A percentile compares a stretch with the other conserved stretches of the same genome.
Conservation (phyloP, 2,888 invertebrate genomes). For the Hyposoter dolosus region DNA sequence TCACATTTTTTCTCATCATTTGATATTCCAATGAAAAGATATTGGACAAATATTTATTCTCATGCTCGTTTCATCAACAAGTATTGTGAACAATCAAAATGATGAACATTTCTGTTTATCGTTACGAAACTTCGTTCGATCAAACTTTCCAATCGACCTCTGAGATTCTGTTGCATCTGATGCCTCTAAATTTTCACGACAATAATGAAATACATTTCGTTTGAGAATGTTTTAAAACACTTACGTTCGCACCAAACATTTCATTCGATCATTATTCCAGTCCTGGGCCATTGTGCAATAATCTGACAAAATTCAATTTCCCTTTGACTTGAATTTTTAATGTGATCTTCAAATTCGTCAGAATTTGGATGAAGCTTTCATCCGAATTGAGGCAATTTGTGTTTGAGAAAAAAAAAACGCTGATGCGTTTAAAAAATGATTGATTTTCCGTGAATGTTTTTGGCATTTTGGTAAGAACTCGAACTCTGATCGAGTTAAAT, state of each 20-base stretch:
- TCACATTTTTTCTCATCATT: constrained; percentile 71
- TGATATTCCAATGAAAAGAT: constrained; percentile 32
- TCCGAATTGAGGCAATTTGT: not conserved
- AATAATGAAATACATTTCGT: constrained; percentile 17
- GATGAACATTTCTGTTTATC: constrained; percentile 33
- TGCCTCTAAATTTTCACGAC: constrained; percentile 72
- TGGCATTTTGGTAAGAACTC: not conserved
- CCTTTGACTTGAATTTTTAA: not conserved
- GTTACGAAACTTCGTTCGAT: constrained; percentile 17
- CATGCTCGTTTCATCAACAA: constrained; percentile 28
- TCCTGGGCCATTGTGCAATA: not conserved
- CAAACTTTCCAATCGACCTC: constrained; percentile 50
- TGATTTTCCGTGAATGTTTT: not conserved
- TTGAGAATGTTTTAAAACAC: not conserved
- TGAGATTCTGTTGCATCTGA: constrained; percentile 69
- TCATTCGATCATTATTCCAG: not conserved
- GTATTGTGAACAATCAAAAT: constrained; percentile 10
- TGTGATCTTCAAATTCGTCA: no score
- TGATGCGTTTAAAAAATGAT: not conserved
- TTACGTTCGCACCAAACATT: not conserved
- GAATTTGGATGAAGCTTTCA: not conserved
- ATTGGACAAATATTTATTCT: constrained; percentile 20
- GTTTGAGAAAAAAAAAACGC: not conserved
- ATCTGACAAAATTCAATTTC: not conserved
- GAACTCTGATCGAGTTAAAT: not conserved